Evolutionary conservation across 2,888 invertebrate genomes (phyloP), one percentile per base, ranked within the genome.

Genomic region (Yponomeuta evonymella): DNA sequence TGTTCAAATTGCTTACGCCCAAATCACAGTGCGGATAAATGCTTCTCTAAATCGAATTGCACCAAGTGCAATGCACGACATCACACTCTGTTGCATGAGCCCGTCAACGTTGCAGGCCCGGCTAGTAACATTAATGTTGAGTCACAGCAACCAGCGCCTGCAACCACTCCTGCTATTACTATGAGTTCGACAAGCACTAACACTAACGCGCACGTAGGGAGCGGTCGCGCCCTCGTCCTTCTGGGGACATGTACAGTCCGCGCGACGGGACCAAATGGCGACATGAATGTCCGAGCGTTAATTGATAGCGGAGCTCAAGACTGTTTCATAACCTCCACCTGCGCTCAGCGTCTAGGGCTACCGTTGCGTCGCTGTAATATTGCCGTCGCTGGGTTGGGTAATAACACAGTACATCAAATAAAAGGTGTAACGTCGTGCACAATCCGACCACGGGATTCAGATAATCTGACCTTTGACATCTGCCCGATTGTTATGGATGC

Each of bases 241-340:
- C 48, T 71, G 2, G 71, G 71, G 4, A 71, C 71, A 12, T 68
- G 63, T 10, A 11, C 48, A 8, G 62, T 71, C n/a, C 69, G 36
- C 23, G 71, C 69, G 8, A 23, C 48, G 6, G 63, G 36, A n/a
- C 48, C 63, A 12, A 33, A 15, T 29, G n/a, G 64, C 43, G 29
- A n/a, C 8, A n/a, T 23, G 10, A 63, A 43, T 33, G 51, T 64
- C 1, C 71, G 71, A 9, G 71, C 70, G 4, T 33, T 72, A 1
- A 71, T 71, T 11, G 72, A 72, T 62, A 71, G 71, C 30, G 68
- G 70, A 0, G 70, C 72, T 2, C 70, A 71, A n/a, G 70, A 70
- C 48, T 71, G 48, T 23, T 72, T 72, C 43, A 68, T 72, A 10
- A 72, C 71, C 4, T 29, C 51, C 0, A 23, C 51, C 10, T 72